These are phyloP conservation scores for Cynocephalus volans DNA, from an alignment of 2,113 vertebrate genomes.

Conservation along the genomic window DNA sequence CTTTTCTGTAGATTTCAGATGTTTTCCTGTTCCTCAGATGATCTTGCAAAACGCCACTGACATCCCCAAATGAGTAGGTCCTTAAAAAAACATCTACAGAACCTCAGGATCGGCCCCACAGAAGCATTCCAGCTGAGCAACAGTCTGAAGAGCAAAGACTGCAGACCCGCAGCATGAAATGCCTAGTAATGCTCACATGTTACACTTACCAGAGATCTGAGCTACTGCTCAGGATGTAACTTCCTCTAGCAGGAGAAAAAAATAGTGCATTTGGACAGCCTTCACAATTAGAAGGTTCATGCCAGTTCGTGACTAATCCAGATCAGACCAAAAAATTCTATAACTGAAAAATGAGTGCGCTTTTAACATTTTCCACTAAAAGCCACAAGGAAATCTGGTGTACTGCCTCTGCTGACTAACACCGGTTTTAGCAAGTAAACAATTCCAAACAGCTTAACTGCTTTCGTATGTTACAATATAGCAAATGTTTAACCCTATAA, in stretches of 20 bases:
- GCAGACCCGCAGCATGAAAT: constrained; percentile 88
- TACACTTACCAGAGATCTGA: constrained; percentile 88
- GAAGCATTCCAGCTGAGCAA: constrained; percentile 85
- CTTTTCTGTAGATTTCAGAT: constrained; percentile 71
- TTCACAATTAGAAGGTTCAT: constrained; percentile 81
- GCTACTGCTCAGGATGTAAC: constrained; percentile 87
- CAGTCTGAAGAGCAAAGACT: constrained; percentile 85
- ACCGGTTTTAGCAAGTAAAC: constrained; percentile 88
- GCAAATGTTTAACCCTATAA: constrained; percentile 80
- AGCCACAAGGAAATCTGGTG: constrained; percentile 89
- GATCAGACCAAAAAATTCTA: constrained; percentile 87
- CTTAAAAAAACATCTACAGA: constrained; percentile 53
- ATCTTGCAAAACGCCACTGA: constrained; percentile 57
- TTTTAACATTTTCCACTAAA: constrained; percentile 92
- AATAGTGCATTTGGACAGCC: constrained; percentile 84
- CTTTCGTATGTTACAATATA: constrained; percentile 86
- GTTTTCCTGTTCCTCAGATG: constrained; percentile 76
- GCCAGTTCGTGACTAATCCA: constrained; percentile 90
- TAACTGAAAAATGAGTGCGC: constrained; percentile 87
- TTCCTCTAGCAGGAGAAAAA: constrained; percentile 87
- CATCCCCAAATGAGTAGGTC: constrained; percentile 35
- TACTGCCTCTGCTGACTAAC: constrained; percentile 89
- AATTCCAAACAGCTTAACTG: constrained; percentile 88
- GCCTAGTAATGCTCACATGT: constrained; percentile 92
- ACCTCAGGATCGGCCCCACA: constrained; percentile 31